A percentile compares a stretch with the other conserved stretches of the same genome.
These are phyloP conservation scores for Nymphicus hollandicus DNA, from an alignment of 2,113 vertebrate genomes.

Conservation along the genomic window DNA sequence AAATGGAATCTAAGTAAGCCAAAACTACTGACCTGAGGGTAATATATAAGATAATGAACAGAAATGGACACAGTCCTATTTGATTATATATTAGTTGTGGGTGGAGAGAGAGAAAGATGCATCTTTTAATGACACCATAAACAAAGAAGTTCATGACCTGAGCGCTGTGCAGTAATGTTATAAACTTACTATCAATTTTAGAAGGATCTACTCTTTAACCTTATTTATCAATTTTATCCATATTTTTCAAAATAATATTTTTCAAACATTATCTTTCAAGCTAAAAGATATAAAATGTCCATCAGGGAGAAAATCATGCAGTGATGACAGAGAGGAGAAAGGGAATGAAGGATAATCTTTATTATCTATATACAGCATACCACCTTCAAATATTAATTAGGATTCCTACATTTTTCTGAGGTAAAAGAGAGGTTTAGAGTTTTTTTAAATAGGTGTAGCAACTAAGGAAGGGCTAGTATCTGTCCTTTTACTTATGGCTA, in stretches of 20 bases:
- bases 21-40: not conserved
- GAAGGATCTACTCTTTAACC: not conserved
- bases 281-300: not conserved
- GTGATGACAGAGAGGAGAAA: not conserved
- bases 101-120: not conserved
- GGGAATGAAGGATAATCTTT: not conserved
- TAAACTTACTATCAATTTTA: not conserved
- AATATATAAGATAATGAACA: not conserved
- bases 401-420: not conserved
- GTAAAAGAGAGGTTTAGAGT: not conserved
- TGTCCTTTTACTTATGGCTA: not conserved
- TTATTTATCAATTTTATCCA: not conserved
- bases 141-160: not conserved
- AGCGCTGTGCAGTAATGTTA: not conserved
- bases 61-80: not conserved
- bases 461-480: not conserved
- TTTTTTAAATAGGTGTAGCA: not conserved
- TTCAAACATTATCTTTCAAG: not conserved
- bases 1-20: not conserved
- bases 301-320: not conserved
- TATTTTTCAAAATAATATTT: not conserved
- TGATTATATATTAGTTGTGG: not conserved
- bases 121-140: not conserved
- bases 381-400: not conserved
- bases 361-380: not conserved